Evolutionary conservation across 2,113 vertebrate genomes (phyloP), one percentile per base, ranked within the genome.

Genomic region (Cyanoderma ruficeps): DNA sequence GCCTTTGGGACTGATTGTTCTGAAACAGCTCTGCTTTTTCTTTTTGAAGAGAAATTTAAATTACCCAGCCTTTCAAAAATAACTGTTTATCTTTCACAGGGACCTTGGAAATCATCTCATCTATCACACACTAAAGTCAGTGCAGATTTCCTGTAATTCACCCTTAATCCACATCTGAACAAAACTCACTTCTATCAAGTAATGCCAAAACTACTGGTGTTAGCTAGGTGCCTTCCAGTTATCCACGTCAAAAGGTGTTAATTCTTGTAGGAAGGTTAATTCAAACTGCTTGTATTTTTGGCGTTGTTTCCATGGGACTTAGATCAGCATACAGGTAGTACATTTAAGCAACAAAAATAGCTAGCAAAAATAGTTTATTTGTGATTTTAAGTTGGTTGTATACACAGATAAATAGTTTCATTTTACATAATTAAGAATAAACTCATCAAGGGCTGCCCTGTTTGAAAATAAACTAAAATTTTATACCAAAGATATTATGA

Each of bases 111-210:
- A 78, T 64, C 9, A 74, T 65, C 64, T 64, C 22, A 22, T 81
- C 92, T 89, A 90, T 94, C 87, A 77, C 1, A 5, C 39, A 44
- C 31, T 80, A 63, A 83, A 90, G 88, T 94, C 90, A 55, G 53
- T 2, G 37, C 44, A 90, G 71, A 93, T 96, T 96, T 96, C 94
- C 94, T 93, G 85, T 71, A 92, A 93, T 93, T 92, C 65, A 47
- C 49, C 37, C 49, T 42, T 82, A 89, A 95, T 57, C 69, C 80
- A 79, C 68, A 83, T n/a, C 44, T 94, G 80, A 67, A 72, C 65
- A 83, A 84, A 96, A 78, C 37, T 68, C 33, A 80, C 27, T 83
- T 63, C 39, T 78, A 9, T 24, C 44, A 92, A 75, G 23, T 20
- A 94, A 87, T 71, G 57, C 31, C 64, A 53, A 64, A 93, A 68